Percentiles rank a stretch among this genome's conserved stretches.
Conservation (phyloP, 2,113 vertebrate genomes). For the Paramisgurnus dabryanus region DNA sequence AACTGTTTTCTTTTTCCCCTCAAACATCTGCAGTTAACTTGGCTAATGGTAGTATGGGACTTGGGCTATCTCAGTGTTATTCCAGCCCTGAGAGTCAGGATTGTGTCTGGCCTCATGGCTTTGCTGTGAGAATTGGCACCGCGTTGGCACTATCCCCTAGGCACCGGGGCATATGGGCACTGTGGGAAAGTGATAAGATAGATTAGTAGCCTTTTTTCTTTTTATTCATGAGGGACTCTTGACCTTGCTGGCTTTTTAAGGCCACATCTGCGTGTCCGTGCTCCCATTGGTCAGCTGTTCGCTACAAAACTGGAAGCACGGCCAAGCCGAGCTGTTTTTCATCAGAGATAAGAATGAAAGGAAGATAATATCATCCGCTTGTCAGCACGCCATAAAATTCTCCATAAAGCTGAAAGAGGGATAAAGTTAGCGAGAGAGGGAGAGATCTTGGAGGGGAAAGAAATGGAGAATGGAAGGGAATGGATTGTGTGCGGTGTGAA, state of each 20-base stretch:
- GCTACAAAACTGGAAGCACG: slow-evolving; percentile 16
- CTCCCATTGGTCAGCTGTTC: slow-evolving; percentile 58
- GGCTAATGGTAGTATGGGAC: not conserved
- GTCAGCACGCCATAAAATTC: slow-evolving; percentile 50
- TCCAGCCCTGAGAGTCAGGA: slow-evolving; percentile 16
- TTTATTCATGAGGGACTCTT: slow-evolving; percentile 53
- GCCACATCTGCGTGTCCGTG: slow-evolving; percentile 58
- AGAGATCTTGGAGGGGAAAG: slow-evolving; percentile 3
- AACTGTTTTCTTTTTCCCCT: slow-evolving; percentile 3
- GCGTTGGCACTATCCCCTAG: slow-evolving; percentile 34
- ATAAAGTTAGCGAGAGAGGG: slow-evolving; percentile 14
- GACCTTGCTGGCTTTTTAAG: slow-evolving; percentile 56
- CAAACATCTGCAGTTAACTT: slow-evolving; percentile 33
- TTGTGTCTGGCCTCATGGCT: slow-evolving; percentile 34
- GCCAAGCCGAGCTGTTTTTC: slow-evolving; percentile 52
- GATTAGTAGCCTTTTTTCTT: slow-evolving; percentile 50
- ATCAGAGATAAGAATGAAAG: slow-evolving; percentile 50
- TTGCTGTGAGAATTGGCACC: slow-evolving; percentile 33
- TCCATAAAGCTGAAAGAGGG: slow-evolving; percentile 33
- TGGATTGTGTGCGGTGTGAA: slow-evolving; percentile 36
- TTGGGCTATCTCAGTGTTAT: not conserved
- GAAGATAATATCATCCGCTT: slow-evolving; percentile 53
- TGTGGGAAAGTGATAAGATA: slow-evolving; percentile 67
- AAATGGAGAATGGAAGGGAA: slow-evolving; percentile 14
- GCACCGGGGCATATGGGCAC: slow-evolving; percentile 46